Evolutionary conservation across 2,888 invertebrate genomes (phyloP).

Genomic region (Callosobruchus maculatus): DNA sequence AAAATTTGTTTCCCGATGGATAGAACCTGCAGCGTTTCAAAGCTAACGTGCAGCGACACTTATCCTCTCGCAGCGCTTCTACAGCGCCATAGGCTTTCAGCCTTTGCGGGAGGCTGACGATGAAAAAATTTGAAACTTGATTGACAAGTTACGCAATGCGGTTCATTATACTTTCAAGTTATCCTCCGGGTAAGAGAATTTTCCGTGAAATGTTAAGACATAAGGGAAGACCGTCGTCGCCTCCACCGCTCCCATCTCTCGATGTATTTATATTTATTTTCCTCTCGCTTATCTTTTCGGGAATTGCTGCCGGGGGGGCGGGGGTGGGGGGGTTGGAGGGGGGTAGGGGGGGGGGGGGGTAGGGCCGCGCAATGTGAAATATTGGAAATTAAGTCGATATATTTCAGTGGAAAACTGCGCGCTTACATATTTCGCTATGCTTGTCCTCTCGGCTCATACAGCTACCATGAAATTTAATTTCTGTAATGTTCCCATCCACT

Average conservation of each 20-base stretch:
- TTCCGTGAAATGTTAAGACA: conserved; percentile 4
- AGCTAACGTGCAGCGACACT: no score
- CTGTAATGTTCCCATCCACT: conserved; percentile 8
- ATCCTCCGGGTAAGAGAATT: background rate
- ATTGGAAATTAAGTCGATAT: conserved; percentile 28
- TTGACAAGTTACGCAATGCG: background rate
- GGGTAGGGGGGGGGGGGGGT: conserved; percentile 4
- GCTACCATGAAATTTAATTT: conserved; percentile 20
- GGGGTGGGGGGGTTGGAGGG: conserved; percentile 6
- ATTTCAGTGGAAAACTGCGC: conserved; percentile 19
- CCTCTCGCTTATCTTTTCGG: conserved; percentile 21
- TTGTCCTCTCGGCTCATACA: background rate
- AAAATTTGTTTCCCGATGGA: no score
- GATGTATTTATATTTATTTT: conserved; percentile 25
- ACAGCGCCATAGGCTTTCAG: no score
- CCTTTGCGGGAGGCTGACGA: no score
- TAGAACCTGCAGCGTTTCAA: no score
- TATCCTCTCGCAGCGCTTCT: no score
- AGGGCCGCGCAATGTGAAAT: conserved; percentile 16
- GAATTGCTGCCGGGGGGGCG: conserved; percentile 18
- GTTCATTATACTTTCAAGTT: background rate
- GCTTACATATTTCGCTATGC: conserved; percentile 13
- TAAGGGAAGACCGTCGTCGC: conserved; percentile 10
- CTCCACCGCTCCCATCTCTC: conserved; percentile 9
- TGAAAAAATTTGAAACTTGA: no score